Percentiles rank a stretch among this genome's conserved stretches.
These are phyloP conservation scores for Drosophila phalerata DNA, from an alignment of 2,888 invertebrate species.

Conservation along the genomic window DNA sequence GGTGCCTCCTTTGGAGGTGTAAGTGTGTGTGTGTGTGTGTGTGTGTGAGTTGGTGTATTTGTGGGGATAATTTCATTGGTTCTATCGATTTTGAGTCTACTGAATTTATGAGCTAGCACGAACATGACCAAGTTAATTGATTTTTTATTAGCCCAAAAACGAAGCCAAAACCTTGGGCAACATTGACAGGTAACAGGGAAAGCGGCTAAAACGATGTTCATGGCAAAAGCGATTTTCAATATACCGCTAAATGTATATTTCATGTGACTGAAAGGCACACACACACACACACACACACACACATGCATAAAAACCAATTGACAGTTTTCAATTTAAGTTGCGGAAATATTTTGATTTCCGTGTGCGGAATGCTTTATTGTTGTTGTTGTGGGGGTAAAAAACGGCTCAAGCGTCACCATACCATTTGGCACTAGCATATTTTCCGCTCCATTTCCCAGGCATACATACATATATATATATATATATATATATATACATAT, in stretches of 20 bases:
- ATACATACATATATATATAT: conserved; percentile 27
- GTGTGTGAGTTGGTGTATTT: conserved; percentile 3
- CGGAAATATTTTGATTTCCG: conserved; percentile 76
- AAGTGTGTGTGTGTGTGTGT: conserved; percentile 1
- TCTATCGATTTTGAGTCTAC: conserved; percentile 41
- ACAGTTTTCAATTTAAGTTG: conserved; percentile 79
- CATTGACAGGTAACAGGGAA: conserved; percentile 16
- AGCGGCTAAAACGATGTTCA: conserved; percentile 6
- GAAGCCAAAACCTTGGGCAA: conserved; percentile 3
- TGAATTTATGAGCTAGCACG: conserved; percentile 44
- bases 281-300: conserved; percentile 11
- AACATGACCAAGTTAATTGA: conserved; percentile 69
- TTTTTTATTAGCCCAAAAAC: conserved; percentile 67
- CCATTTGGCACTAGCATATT: conserved; percentile 66
- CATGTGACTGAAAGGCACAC: conserved; percentile 11
- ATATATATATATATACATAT: conserved; percentile 9
- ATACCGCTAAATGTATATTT: conserved; percentile 38
- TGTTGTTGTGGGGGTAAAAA: conserved; percentile 7
- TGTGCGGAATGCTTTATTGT: conserved; percentile 29
- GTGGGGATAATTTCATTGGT: conserved; percentile 2
- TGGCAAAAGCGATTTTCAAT: conserved; percentile 28
- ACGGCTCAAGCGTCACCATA: conserved; percentile 47
- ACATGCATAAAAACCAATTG: conserved; percentile 60
- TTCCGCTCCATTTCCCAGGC: conserved; percentile 78
- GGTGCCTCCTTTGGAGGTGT: conserved; percentile 1